Evolutionary conservation across 2,888 invertebrate species (phyloP).

Genomic region (Orchesella flavescens): DNA sequence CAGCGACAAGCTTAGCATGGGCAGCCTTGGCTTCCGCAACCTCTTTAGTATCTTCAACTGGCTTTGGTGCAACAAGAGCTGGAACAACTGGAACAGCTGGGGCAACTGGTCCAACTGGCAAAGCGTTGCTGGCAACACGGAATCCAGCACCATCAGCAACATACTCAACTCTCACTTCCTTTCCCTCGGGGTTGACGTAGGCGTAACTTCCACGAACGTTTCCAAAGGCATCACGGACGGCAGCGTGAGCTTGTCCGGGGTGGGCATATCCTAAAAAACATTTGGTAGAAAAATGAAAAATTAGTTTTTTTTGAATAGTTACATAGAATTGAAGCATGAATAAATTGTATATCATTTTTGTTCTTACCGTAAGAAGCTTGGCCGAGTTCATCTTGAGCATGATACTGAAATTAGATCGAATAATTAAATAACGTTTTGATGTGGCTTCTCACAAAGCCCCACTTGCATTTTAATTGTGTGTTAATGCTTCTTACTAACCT

Average conservation of each 20-base stretch:
- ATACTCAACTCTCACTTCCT: slow-evolving; percentile 74
- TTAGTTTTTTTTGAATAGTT: too few relatives aligned
- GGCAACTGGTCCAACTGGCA: slow-evolving; percentile 73
- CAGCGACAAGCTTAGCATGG: slow-evolving; percentile 47
- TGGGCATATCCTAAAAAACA: slow-evolving; percentile 69
- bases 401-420: slow-evolving; percentile 57
- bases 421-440: too few relatives aligned
- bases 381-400: slow-evolving; percentile 73
- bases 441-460: too few relatives aligned
- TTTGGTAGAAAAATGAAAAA: slow-evolving; percentile 41
- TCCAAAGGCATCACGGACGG: slow-evolving; percentile 72
- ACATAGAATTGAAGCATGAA: too few relatives aligned
- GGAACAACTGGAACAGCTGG: slow-evolving; percentile 70
- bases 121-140: slow-evolving; percentile 75
- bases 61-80: slow-evolving; percentile 60
- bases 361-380: slow-evolving; percentile 73
- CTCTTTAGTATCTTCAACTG: slow-evolving; percentile 76
- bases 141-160: slow-evolving; percentile 74
- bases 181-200: slow-evolving; percentile 76
- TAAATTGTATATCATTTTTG: too few relatives aligned
- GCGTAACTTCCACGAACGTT: slow-evolving; percentile 72
- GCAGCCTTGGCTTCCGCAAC: slow-evolving; percentile 74
- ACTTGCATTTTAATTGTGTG: too few relatives aligned
- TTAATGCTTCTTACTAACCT: slow-evolving; percentile 37
- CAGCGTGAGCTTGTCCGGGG: slow-evolving; percentile 65